Base-by-base conservation (phyloP, 1,140 invertebrate species). In the Drusus annulatus region DNA sequence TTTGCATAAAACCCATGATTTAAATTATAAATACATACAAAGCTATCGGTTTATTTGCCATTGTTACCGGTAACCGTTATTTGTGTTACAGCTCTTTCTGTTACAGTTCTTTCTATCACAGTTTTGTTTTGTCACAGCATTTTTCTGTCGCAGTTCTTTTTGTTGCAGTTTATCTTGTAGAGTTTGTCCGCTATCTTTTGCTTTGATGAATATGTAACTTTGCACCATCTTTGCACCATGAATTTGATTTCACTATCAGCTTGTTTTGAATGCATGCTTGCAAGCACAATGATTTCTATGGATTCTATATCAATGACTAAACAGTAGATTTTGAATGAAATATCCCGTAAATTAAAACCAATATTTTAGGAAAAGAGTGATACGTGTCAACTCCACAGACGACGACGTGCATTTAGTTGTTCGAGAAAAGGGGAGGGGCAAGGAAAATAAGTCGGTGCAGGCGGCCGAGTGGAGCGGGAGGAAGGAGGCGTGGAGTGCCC, bases 401-500 rank as follows among this genome's bases (percentile, higher is more conserved):
- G 93, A 93, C 86, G 90, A 93, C 85, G 90, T 93, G 86, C 91
- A 92, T 88, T 92, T 92, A 91, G 90, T 92, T 87, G 91, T 92
- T 85, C 91, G 91, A 85, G 90, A 91, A 90, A 91, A 91, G 88
- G 90, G 89, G 90, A 88, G 90, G 90, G 90, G 90, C 87, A 92
- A 90, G 88, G 92, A 93, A 90, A 93, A 91, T 89, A 93, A 94
- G 91, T 91, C 92, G 82, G 90, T 93, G 86, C 92, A 94, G 91
- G 92, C 92, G 87, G 93, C 91, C 81, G 93, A 93, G 85, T 94
- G 93, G 93, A 91, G 92, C 84, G 91, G 90, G 76, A 91, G 92
- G 86, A 92, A 93, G 84, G 93, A 95, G 88, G 94, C 94, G 16
- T 95, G 94, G 94, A 95, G 94, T 84, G 94, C 93, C 31, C 87